Conservation (phyloP, 2,888 invertebrate species). For the Erebia epiphron region DNA sequence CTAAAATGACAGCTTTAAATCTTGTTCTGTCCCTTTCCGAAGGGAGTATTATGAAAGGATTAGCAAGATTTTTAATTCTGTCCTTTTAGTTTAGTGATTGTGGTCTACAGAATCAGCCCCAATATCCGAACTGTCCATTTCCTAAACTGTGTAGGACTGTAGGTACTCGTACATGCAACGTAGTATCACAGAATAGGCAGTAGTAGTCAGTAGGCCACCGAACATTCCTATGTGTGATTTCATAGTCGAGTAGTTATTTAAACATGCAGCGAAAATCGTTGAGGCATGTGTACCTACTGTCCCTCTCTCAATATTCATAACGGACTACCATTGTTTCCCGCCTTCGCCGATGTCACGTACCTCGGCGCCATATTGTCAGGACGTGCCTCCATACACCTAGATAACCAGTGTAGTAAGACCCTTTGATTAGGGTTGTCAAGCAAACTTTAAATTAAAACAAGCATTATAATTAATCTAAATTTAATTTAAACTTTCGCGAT, state of each 20-base stretch:
- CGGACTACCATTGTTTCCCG: slow-evolving; percentile 75
- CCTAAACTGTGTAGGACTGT: not conserved
- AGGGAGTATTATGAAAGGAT: too few relatives aligned
- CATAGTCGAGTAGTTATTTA: slow-evolving; percentile 48
- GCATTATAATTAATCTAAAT: not conserved
- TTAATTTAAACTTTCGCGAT: too few relatives aligned
- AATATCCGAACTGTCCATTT: not conserved
- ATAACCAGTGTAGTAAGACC: slow-evolving; percentile 57
- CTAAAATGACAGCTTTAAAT: too few relatives aligned
- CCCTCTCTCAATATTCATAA: slow-evolving; percentile 75
- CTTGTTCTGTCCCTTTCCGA: too few relatives aligned
- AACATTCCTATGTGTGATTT: slow-evolving; percentile 54
- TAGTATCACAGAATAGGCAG: too few relatives aligned
- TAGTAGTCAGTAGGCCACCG: slow-evolving; percentile 54
- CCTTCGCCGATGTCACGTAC: slow-evolving; percentile 73
- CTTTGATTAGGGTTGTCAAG: slow-evolving; percentile 46
- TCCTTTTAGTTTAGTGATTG: too few relatives aligned
- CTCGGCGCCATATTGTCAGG: slow-evolving; percentile 72
- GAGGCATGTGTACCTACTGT: slow-evolving; percentile 57
- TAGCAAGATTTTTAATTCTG: too few relatives aligned
- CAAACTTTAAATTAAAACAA: not conserved
- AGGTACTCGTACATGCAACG: not conserved
- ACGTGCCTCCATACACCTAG: slow-evolving; percentile 69
- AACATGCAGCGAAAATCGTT: slow-evolving; percentile 63
- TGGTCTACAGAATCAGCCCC: too few relatives aligned